phyloP scores from a whole-genome alignment of 2,888 invertebrate species.

The Trachelus stipa region DNA sequence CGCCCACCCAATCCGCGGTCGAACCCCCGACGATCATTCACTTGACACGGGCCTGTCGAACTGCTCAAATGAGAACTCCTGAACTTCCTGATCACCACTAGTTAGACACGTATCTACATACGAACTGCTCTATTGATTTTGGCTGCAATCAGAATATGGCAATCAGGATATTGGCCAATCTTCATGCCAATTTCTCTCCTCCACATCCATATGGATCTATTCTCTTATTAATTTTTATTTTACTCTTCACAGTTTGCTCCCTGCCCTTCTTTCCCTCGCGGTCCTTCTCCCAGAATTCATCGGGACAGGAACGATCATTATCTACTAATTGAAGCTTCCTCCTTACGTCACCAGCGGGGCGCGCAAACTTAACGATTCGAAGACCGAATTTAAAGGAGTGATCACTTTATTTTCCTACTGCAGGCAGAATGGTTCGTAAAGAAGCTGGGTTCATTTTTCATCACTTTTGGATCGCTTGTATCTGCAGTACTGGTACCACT shows the following conservation, averaged over 20 bases:
- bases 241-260: background rate
- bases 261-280: background rate
- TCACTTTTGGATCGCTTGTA: background rate
- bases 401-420: background rate
- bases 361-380: background rate
- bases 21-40: background rate
- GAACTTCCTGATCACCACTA: background rate
- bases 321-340: background rate
- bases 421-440: background rate
- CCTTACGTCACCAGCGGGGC: background rate
- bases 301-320: background rate
- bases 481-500: background rate
- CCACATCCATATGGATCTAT: background rate
- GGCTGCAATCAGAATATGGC: slow-evolving; percentile 30
- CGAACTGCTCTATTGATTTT: slow-evolving; percentile 36
- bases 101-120: background rate
- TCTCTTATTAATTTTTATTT: background rate
- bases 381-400: background rate
- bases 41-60: background rate
- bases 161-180: slow-evolving; percentile 16
- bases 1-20: background rate
- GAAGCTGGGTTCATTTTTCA: background rate
- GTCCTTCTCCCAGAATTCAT: background rate
- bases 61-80: background rate
- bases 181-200: background rate